These are phyloP conservation scores for Vicugna pacos DNA, from an alignment of 2,113 vertebrate species.

Conservation along the genomic window DNA sequence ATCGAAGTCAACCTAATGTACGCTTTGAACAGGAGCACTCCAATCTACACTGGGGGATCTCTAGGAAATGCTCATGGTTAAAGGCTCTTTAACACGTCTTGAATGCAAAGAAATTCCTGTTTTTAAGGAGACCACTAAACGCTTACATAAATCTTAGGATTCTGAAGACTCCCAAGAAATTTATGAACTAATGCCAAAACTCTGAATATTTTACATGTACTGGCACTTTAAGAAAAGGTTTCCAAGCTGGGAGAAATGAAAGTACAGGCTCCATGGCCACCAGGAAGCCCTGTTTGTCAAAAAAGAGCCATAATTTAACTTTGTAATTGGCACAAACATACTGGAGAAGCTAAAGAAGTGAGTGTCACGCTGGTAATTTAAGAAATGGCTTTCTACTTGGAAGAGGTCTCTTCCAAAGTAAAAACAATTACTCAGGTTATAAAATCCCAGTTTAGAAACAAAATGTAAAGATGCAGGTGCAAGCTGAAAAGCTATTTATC, in stretches of 20 bases:
- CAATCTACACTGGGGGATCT: not conserved
- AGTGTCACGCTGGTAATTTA: not conserved
- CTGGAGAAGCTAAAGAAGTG: not conserved
- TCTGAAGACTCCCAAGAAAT: not conserved
- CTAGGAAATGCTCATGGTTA: not conserved
- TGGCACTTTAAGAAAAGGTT: not conserved
- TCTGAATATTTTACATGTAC: not conserved
- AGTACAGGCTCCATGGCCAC: not conserved
- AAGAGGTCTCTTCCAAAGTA: not conserved
- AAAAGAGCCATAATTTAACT: not conserved
- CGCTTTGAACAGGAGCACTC: not conserved
- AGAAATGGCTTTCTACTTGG: not conserved
- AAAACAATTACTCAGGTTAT: not conserved
- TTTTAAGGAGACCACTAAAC: slow-evolving; percentile 14
- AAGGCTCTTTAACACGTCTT: not conserved
- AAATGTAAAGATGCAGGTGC: not conserved
- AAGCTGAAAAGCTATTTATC: not conserved
- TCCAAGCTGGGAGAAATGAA: not conserved
- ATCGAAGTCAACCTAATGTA: not conserved
- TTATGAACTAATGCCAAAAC: not conserved
- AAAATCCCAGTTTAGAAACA: not conserved
- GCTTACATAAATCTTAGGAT: not conserved
- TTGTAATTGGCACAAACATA: not conserved
- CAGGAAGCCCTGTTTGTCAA: not conserved
- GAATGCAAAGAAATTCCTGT: not conserved